Evolutionary conservation across 2,888 invertebrate species (phyloP).

Genomic region (Eustalomyia histrio): DNA sequence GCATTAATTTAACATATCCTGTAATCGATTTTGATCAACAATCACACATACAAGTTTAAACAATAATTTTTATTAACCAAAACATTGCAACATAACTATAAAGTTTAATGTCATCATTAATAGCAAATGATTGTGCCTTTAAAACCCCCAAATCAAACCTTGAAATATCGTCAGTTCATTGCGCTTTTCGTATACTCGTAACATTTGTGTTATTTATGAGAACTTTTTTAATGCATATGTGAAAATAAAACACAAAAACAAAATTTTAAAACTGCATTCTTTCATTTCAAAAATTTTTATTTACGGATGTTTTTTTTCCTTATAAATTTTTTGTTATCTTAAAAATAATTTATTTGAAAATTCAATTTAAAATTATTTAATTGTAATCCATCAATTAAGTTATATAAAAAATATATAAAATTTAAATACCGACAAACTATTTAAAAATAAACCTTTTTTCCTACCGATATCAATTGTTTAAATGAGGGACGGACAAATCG

Average conservation of each 20-base stretch:
- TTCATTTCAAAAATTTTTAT: neutral
- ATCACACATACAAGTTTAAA: too few species aligned
- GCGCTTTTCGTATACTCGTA: conserved; percentile 24
- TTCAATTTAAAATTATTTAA: conserved; percentile 26
- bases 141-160: conserved; percentile 24
- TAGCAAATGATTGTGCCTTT: neutral
- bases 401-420: conserved; percentile 10
- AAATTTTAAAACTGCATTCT: neutral
- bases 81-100: neutral
- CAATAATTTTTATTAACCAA: neutral
- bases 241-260: neutral
- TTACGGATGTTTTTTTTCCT: neutral
- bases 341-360: neutral
- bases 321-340: neutral
- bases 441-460: neutral
- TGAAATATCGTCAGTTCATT: conserved; percentile 44
- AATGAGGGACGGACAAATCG: conserved; percentile 6
- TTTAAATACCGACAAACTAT: neutral
- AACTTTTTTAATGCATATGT: too few species aligned
- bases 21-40: too few species aligned
- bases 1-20: too few species aligned
- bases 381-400: conserved; percentile 35
- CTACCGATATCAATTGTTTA: neutral
- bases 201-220: neutral
- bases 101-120: neutral